Evolutionary conservation across 1,140 invertebrate species (phyloP).

Genomic region (Calycopis cecrops): DNA sequence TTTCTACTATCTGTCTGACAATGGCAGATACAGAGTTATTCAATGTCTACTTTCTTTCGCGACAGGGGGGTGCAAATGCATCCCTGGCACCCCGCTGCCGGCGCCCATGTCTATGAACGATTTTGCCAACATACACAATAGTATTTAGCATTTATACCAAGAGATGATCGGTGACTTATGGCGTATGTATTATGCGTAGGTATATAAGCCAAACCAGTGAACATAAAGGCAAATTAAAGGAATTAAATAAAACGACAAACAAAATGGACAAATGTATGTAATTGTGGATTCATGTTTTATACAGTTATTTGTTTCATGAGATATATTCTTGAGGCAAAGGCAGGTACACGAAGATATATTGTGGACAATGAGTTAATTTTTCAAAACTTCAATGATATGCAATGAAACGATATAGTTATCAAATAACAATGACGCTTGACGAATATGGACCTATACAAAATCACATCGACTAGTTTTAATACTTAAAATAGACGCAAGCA

Average conservation of each 20-base stretch:
- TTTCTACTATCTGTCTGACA: too few relatives aligned
- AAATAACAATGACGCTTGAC: constrained; percentile 25
- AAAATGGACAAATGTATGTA: constrained; percentile 35
- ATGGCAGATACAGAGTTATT: too few relatives aligned
- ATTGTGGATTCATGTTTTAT: constrained; percentile 19
- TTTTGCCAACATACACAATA: too few relatives aligned
- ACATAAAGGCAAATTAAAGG: too few relatives aligned
- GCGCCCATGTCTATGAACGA: too few relatives aligned
- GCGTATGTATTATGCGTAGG: too few relatives aligned
- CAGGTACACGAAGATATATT: constrained; percentile 28
- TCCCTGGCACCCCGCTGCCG: too few relatives aligned
- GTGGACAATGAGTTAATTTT: constrained; percentile 13
- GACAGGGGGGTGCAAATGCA: too few relatives aligned
- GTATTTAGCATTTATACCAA: too few relatives aligned
- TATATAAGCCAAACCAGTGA: too few relatives aligned
- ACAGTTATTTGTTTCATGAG: constrained; percentile 7
- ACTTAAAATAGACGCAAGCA: constrained; percentile 25
- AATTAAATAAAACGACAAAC: constrained; percentile 32
- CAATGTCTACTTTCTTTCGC: too few relatives aligned
- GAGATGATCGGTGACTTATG: too few relatives aligned
- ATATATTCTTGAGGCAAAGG: constrained; percentile 22
- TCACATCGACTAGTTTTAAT: constrained; percentile 35
- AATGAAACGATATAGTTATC: constrained; percentile 33
- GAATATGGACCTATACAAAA: constrained; percentile 27
- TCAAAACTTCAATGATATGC: constrained; percentile 28